phyloP scores from a whole-genome alignment of 2,888 invertebrate genomes.

The Euzophera pinguis region DNA sequence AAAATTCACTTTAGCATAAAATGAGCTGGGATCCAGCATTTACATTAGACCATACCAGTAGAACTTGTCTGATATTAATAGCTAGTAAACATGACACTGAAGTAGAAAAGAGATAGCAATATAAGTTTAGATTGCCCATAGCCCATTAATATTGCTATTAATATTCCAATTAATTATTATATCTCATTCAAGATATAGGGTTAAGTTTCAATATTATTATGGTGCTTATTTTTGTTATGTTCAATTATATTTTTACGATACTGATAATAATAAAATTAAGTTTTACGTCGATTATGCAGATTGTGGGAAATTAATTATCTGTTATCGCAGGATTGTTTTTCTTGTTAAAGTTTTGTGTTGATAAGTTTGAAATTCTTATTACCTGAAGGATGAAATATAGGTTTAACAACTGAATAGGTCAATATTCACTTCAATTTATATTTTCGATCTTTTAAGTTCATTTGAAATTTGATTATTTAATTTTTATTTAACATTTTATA shows the following conservation, averaged over 20 bases:
- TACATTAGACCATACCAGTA: conserved; percentile 32
- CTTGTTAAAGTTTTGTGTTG: too few relatives aligned
- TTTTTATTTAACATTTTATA: too few relatives aligned
- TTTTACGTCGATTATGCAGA: too few relatives aligned
- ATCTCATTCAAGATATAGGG: background rate
- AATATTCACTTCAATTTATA: too few relatives aligned
- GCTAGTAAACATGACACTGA: conserved; percentile 35
- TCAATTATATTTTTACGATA: background rate
- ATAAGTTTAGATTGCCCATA: background rate
- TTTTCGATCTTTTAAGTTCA: too few relatives aligned
- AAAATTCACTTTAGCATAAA: conserved; percentile 13
- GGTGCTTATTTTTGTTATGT: background rate
- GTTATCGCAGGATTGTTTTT: too few relatives aligned
- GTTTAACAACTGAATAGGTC: too few relatives aligned
- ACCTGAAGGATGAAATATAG: too few relatives aligned
- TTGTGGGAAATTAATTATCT: too few relatives aligned
- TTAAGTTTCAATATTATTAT: background rate
- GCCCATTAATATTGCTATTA: background rate
- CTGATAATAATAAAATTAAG: background rate
- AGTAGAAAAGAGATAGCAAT: conserved; percentile 24
- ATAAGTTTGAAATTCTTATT: too few relatives aligned
- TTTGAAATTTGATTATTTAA: too few relatives aligned
- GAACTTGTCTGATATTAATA: conserved; percentile 35
- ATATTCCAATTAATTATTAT: background rate
- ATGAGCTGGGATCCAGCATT: conserved; percentile 12